A percentile compares a stretch with the other conserved stretches of the same genome.
These are phyloP conservation scores for Aotus griseimembra DNA, from an alignment of 2,797 vertebrate genomes.

Conservation along the genomic window DNA sequence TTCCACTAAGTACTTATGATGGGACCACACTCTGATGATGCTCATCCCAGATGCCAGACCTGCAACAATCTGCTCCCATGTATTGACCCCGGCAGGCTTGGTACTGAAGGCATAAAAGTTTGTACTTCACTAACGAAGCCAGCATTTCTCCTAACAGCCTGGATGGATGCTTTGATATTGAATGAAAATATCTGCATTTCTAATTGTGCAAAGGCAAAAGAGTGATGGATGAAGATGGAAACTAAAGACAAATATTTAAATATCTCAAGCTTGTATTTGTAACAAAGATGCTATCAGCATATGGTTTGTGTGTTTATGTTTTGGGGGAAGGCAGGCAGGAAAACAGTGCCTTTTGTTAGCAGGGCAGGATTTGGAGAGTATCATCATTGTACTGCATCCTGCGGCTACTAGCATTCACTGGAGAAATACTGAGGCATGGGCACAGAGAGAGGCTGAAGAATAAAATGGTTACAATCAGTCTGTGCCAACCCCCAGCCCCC, in stretches of 20 bases:
- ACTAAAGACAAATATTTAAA: neutral
- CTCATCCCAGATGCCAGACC: too few relatives aligned
- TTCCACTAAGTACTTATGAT: neutral
- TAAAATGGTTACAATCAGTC: neutral
- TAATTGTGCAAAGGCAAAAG: neutral
- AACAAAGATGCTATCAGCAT: neutral
- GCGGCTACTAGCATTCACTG: neutral
- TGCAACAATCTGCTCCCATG: neutral
- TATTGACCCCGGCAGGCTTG: neutral
- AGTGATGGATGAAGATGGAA: neutral
- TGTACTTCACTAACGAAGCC: neutral
- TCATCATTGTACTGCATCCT: neutral
- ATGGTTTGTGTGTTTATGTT: neutral
- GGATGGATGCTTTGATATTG: neutral
- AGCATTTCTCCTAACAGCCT: neutral
- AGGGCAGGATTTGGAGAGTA: neutral
- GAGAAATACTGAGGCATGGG: neutral
- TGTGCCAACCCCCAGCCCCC: constrained; percentile 20
- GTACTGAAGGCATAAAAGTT: neutral
- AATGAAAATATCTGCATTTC: neutral
- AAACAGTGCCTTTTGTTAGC: neutral
- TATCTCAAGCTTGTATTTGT: neutral
- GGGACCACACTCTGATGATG: neutral
- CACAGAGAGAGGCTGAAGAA: neutral
- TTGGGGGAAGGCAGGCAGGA: too few relatives aligned